Percentiles rank a stretch among this genome's conserved stretches.
These are phyloP conservation scores for Eremophila alpestris DNA, from an alignment of 2,797 vertebrate genomes.

Conservation along the genomic window DNA sequence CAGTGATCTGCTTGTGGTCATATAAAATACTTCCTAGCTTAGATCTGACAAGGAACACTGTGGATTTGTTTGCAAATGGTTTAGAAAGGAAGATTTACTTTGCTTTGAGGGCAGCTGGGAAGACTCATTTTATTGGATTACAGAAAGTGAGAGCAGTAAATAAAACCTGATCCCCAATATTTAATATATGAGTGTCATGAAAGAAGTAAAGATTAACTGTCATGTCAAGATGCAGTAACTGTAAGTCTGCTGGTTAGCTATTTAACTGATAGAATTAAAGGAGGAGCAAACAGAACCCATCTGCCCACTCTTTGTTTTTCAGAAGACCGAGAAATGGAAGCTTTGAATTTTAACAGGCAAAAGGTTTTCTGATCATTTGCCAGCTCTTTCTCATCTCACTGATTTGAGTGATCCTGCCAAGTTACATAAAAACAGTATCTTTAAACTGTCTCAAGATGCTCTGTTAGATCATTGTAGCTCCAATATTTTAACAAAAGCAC, in stretches of 20 bases:
- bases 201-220: conserved; percentile 22
- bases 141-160: conserved; percentile 36
- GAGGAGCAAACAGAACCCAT: conserved; percentile 8
- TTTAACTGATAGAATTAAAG: not conserved
- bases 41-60: conserved; percentile 23
- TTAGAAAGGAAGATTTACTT: conserved; percentile 35
- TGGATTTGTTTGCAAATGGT: not conserved
- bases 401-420: conserved; percentile 20
- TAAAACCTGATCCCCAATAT: conserved; percentile 40
- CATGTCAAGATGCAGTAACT: not conserved
- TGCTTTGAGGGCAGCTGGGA: conserved; percentile 38
- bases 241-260: not conserved
- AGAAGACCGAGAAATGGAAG: not conserved
- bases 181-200: conserved; percentile 1
- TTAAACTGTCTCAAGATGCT: conserved; percentile 5
- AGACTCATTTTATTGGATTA: conserved; percentile 24
- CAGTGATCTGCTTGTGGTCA: not conserved
- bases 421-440: not conserved
- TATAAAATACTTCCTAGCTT: conserved; percentile 40
- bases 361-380: conserved; percentile 4
- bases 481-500: conserved; percentile 14
- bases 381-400: not conserved
- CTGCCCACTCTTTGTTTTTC: not conserved
- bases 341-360: conserved; percentile 4
- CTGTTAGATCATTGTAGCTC: not conserved